Base-by-base conservation (phyloP, 1,140 invertebrate species). In the Physella acuta region DNA sequence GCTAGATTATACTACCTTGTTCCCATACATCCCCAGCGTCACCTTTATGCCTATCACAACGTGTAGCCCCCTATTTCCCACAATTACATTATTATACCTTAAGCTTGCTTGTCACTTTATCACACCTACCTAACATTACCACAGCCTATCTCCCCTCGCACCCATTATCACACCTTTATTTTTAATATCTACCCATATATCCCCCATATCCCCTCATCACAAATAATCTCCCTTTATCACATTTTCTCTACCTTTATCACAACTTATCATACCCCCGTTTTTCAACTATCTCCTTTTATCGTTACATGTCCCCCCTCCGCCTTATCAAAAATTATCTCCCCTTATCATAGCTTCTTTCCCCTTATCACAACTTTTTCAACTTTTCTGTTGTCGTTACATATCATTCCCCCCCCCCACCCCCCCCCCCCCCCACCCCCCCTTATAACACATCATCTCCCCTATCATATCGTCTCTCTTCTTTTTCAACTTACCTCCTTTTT, bases 391-490 rank as follows among this genome's bases (percentile, higher is more conserved):
- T 39, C 37, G 36, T 39, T 63, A 24, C 33, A 24, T 39, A 16
- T 55, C 3, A 36, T 55, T 67, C 34, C 14, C 30, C 16, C 1
- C 11, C 37, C 14, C 63, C 28, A 28, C 44, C 63, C 36, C 49
- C 63, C 44, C 63, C 44, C 39, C 36, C 44, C 44, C 34, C 59
- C 14, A 8, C 49, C 36, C 63, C 28, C n/a, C n/a, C n/a, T n/a
- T n/a, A n/a, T n/a, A n/a, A n/a, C n/a, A n/a, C 51, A 33, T 0
- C 33, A 11, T 53, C 20, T 66, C 30, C 39, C 44, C 28, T 53
- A 17, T 4, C 16, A 49, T 8, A 44, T 55, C 26, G 8, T 26
- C 53, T 8, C 11, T 55, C 26, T 24, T 55, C 53, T 8, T 8
- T 55, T 16, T 16, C 11, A 16, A 55, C 16, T 16, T 55, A 8